phyloP scores from a whole-genome alignment of 2,888 invertebrate genomes.

The Punctoribates punctum region DNA sequence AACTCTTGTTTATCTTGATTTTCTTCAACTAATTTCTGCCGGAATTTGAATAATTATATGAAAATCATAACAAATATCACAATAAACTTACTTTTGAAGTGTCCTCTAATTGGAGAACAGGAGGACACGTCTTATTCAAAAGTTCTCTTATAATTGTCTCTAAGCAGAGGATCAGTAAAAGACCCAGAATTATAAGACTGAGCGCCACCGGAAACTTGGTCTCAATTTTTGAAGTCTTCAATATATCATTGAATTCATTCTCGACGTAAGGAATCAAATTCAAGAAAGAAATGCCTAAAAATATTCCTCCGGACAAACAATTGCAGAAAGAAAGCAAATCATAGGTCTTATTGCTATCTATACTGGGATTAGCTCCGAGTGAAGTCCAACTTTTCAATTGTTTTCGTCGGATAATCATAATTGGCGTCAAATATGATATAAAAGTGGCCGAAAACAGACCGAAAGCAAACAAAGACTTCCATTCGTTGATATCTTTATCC shows the following conservation, averaged over 20 bases:
- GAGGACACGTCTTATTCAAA: not conserved
- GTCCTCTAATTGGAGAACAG: slow-evolving; percentile 41
- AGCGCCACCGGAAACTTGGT: slow-evolving; percentile 50
- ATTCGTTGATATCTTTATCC: too few relatives aligned
- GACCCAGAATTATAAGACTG: slow-evolving; percentile 51
- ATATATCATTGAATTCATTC: slow-evolving; percentile 50
- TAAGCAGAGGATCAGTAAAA: slow-evolving; percentile 52
- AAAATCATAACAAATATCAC: not conserved
- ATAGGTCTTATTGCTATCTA: not conserved
- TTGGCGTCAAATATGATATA: slow-evolving; percentile 43
- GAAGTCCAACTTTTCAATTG: not conserved
- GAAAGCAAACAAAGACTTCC: too few relatives aligned
- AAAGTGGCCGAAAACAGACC: slow-evolving; percentile 43
- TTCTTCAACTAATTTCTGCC: not conserved
- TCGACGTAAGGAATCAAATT: slow-evolving; percentile 53
- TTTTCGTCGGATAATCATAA: slow-evolving; percentile 30
- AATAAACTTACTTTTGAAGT: slow-evolving; percentile 2
- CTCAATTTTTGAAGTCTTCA: slow-evolving; percentile 47
- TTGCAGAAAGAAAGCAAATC: slow-evolving; percentile 47
- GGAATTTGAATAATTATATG: not conserved
- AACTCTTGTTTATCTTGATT: too few relatives aligned
- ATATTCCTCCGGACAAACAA: slow-evolving; percentile 55
- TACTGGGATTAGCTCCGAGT: not conserved
- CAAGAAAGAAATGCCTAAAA: slow-evolving; percentile 54
- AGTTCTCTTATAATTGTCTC: slow-evolving; percentile 50